phyloP scores from a whole-genome alignment of 2,888 invertebrate species.

The Uropetala carovei region DNA sequence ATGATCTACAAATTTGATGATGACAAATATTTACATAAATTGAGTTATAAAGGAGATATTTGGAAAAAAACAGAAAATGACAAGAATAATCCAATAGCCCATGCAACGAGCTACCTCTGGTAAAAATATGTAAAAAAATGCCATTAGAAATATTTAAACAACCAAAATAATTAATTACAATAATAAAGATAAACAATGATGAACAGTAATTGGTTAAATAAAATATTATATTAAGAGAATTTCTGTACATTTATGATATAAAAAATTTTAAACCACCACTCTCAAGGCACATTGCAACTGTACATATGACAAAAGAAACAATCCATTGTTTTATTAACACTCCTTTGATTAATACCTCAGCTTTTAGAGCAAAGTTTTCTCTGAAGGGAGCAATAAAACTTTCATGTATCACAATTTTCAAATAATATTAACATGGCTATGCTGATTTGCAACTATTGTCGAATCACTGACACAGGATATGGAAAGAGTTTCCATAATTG shows the following conservation, averaged over 20 bases:
- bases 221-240: constrained; percentile 12
- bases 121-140: too few relatives aligned
- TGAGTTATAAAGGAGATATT: too few relatives aligned
- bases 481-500: neutral
- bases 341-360: constrained; percentile 29
- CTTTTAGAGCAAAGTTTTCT: neutral
- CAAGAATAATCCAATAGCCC: too few relatives aligned
- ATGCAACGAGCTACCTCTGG: too few relatives aligned
- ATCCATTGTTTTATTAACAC: constrained; percentile 27
- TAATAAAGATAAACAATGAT: neutral
- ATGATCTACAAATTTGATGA: too few relatives aligned
- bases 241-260: constrained; percentile 50
- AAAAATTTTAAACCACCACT: constrained; percentile 48
- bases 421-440: neutral
- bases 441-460: neutral
- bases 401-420: constrained; percentile 1
- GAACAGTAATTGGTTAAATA: neutral
- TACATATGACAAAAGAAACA: constrained; percentile 55
- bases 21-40: too few relatives aligned
- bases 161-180: too few relatives aligned
- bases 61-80: too few relatives aligned
- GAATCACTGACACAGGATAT: neutral
- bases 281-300: constrained; percentile 62
- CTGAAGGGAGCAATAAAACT: neutral
- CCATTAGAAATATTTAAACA: too few relatives aligned